phyloP scores from a whole-genome alignment of 2,888 invertebrate genomes.

The Drosophila prostipennis region DNA sequence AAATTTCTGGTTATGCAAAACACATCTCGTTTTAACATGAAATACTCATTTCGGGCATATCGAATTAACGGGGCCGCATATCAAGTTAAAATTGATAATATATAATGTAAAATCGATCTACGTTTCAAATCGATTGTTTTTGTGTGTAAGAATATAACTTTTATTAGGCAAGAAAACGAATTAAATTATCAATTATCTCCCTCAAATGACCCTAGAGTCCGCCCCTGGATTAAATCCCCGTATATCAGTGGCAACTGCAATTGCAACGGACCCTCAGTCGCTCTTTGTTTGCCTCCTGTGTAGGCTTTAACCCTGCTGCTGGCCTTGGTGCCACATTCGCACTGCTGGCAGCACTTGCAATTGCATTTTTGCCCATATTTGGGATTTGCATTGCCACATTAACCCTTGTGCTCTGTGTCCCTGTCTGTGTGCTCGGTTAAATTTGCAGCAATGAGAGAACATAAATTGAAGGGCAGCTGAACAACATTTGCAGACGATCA shows the following conservation, averaged over 20 bases:
- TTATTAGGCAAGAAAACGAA: too few relatives aligned
- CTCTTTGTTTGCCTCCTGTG: conserved; percentile 61
- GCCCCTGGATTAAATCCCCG: conserved; percentile 13
- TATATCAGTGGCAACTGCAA: conserved; percentile 34
- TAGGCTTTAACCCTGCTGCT: conserved; percentile 59
- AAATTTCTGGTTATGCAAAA: too few relatives aligned
- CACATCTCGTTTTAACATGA: too few relatives aligned
- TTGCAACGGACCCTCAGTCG: conserved; percentile 15
- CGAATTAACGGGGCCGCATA: too few relatives aligned
- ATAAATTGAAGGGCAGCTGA: conserved; percentile 42
- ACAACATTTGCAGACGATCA: conserved; percentile 42
- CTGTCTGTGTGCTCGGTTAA: conserved; percentile 27
- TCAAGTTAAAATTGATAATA: too few relatives aligned
- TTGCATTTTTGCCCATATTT: conserved; percentile 62
- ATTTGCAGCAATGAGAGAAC: conserved; percentile 27
- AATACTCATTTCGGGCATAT: too few relatives aligned
- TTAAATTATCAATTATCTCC: not conserved
- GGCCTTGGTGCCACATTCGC: conserved; percentile 35
- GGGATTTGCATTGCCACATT: conserved; percentile 40
- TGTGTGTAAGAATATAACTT: too few relatives aligned
- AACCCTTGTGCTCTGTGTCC: not conserved
- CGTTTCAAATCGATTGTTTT: too few relatives aligned
- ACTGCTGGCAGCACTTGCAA: conserved; percentile 23
- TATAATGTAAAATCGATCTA: too few relatives aligned
- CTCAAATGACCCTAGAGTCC: not conserved